phyloP scores from a whole-genome alignment of 2,797 vertebrate genomes.

The Darevskia nairensis region DNA sequence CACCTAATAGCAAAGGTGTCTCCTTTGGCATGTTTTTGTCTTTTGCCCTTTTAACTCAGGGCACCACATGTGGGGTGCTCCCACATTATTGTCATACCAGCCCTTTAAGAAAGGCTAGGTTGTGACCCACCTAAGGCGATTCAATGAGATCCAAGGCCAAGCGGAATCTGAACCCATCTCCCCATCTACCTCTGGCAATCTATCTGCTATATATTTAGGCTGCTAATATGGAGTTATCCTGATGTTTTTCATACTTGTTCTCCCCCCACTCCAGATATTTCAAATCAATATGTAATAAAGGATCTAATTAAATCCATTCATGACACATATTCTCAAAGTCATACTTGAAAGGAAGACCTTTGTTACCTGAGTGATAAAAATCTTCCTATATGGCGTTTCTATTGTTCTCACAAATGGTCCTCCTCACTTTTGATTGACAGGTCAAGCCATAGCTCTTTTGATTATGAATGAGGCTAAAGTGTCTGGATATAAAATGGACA shows the following conservation, averaged over 20 bases:
- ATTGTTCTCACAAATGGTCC: conserved; percentile 46
- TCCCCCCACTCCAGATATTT: not conserved
- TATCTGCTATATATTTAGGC: not conserved
- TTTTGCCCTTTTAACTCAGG: not conserved
- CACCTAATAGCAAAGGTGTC: not conserved
- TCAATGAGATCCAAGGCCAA: not conserved
- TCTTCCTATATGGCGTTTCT: conserved; percentile 40
- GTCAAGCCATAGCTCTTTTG: conserved; percentile 37
- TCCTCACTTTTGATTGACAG: conserved; percentile 54
- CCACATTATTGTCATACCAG: not conserved
- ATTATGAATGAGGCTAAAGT: conserved; percentile 52
- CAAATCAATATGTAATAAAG: not conserved
- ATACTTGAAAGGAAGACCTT: conserved; percentile 43
- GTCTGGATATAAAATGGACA: conserved; percentile 45
- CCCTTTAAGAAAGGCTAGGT: not conserved
- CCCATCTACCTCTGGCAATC: not conserved
- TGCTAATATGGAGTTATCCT: not conserved
- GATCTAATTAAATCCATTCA: not conserved
- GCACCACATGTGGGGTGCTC: not conserved
- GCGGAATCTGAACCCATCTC: not conserved
- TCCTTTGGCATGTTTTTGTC: not conserved
- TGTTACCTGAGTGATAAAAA: conserved; percentile 47
- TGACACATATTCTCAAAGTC: conserved; percentile 35
- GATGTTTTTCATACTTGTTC: not conserved
- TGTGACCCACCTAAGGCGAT: not conserved